Conservation (phyloP, 2,797 vertebrate genomes). For the Anguilla marmorata region DNA sequence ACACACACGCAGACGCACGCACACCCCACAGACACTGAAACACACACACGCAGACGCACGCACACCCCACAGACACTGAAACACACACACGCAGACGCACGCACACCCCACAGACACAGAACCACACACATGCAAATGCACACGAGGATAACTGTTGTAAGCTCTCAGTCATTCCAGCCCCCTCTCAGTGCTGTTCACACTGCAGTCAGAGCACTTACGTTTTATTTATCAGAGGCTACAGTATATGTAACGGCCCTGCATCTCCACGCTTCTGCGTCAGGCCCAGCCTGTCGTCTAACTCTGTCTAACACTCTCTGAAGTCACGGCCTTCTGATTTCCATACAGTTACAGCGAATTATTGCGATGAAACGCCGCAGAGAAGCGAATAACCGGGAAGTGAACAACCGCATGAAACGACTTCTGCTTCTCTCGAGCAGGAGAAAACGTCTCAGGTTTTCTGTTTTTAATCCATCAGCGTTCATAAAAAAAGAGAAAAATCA, state of each 20-base stretch:
- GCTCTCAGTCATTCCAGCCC: background rate
- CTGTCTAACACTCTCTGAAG: conserved; percentile 48
- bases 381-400: conserved; percentile 41
- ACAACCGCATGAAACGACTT: conserved; percentile 52
- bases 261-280: conserved; percentile 33
- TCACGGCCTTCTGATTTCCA: conserved; percentile 40
- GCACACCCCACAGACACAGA: no score
- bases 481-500: background rate
- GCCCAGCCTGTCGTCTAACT: conserved; percentile 46
- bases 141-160: background rate
- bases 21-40: background rate
- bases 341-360: conserved; percentile 21
- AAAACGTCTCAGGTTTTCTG: conserved; percentile 58
- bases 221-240: conserved; percentile 24
- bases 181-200: background rate
- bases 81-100: background rate
- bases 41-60: no score
- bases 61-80: no score
- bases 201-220: background rate
- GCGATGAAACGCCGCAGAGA: conserved; percentile 35
- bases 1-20: background rate
- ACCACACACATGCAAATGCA: background rate
- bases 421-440: conserved; percentile 49
- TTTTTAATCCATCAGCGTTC: conserved; percentile 69
- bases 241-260: no score